Evolutionary conservation across 2,888 invertebrate genomes (phyloP).

Genomic region (Octodonta nipae): DNA sequence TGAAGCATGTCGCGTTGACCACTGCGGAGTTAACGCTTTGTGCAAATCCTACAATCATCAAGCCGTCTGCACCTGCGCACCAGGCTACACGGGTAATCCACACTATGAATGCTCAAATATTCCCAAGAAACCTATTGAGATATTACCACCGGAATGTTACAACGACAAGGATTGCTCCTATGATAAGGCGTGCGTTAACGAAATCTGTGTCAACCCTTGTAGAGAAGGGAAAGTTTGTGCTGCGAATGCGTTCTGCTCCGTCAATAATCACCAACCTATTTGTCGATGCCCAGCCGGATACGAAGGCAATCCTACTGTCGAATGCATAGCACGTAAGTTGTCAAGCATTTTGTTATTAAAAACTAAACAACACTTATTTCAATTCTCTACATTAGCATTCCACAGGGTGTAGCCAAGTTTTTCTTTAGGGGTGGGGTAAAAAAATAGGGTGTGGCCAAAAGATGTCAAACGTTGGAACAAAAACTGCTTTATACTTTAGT

Average conservation of each 20-base stretch:
- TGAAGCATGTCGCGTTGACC: constrained; percentile 63
- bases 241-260: constrained; percentile 67
- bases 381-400: no score
- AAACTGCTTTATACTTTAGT: no score
- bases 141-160: constrained; percentile 52
- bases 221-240: constrained; percentile 55
- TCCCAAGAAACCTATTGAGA: constrained; percentile 32
- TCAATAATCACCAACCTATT: constrained; percentile 57
- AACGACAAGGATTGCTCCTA: constrained; percentile 62
- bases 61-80: constrained; percentile 64
- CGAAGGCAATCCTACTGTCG: constrained; percentile 55
- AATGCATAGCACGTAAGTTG: constrained; percentile 68
- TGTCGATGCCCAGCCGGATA: constrained; percentile 73
- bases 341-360: neutral
- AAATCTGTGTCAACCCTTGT: constrained; percentile 69
- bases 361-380: no score
- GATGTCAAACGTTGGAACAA: no score
- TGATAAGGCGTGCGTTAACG: constrained; percentile 63
- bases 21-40: constrained; percentile 71
- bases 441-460: no score
- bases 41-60: constrained; percentile 65
- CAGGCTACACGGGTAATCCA: constrained; percentile 65
- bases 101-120: constrained; percentile 56
- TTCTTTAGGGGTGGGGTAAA: no score
- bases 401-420: no score